Percentiles rank a stretch among this genome's conserved stretches.
phyloP scores from a whole-genome alignment of 2,888 invertebrate genomes.

The Yponomeuta evonymella region DNA sequence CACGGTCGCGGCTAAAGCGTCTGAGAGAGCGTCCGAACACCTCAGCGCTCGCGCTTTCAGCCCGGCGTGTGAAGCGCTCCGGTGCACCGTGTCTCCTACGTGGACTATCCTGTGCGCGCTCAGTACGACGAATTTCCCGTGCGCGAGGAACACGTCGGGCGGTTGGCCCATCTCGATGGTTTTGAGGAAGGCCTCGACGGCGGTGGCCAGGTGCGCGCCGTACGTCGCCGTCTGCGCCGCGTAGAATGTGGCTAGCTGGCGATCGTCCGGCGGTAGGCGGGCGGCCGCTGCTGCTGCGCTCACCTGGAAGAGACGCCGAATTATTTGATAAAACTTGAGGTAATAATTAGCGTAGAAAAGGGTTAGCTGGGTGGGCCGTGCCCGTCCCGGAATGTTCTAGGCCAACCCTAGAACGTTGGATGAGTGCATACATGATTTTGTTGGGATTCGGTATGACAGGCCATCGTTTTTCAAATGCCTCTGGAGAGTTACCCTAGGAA shows the following conservation, averaged over 20 bases:
- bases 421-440: no score
- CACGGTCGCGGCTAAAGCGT: conserved; percentile 88
- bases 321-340: neutral
- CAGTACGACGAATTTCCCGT: conserved; percentile 95
- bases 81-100: conserved; percentile 94
- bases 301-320: conserved; percentile 35
- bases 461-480: no score
- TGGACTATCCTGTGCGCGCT: conserved; percentile 95
- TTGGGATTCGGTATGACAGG: no score
- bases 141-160: conserved; percentile 93
- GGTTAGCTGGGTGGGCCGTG: no score
- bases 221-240: conserved; percentile 91
- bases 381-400: no score
- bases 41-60: conserved; percentile 83
- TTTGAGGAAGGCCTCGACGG: conserved; percentile 93
- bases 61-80: conserved; percentile 85
- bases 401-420: no score
- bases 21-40: conserved; percentile 87
- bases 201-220: conserved; percentile 88
- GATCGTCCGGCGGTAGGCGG: conserved; percentile 84
- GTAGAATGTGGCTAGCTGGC: conserved; percentile 90
- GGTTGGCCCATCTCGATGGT: conserved; percentile 95
- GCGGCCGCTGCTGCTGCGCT: conserved; percentile 72
- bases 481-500: no score
- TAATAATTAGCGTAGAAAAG: neutral